Conservation (phyloP, 2,888 invertebrate genomes). For the Monochamus alternatus region DNA sequence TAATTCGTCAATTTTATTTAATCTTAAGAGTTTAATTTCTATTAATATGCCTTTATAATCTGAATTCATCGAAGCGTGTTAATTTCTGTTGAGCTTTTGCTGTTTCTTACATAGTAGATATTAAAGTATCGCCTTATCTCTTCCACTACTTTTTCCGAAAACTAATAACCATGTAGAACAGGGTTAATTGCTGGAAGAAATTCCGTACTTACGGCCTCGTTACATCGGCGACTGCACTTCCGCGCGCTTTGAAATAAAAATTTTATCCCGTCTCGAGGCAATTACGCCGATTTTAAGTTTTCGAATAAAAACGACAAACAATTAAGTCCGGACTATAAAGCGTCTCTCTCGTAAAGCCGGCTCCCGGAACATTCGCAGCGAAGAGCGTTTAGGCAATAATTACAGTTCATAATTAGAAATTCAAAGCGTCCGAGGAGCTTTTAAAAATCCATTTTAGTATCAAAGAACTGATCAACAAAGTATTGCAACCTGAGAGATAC, state of each 20-base stretch:
- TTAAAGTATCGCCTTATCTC: no score
- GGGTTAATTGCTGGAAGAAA: not conserved
- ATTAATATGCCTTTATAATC: no score
- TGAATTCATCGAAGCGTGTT: no score
- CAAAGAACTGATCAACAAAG: not conserved
- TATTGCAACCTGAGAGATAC: no score
- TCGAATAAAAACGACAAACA: slow-evolving; percentile 26
- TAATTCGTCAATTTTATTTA: no score
- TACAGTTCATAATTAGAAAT: slow-evolving; percentile 7
- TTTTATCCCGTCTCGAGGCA: slow-evolving; percentile 7
- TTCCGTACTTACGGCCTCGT: not conserved
- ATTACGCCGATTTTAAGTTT: slow-evolving; percentile 28
- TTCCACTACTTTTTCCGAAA: no score
- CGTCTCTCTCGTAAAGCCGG: slow-evolving; percentile 11
- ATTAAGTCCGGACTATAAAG: slow-evolving; percentile 24
- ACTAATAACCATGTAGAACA: not conserved
- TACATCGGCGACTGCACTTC: not conserved
- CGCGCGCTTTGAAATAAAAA: not conserved
- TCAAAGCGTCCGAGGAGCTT: not conserved
- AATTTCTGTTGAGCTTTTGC: no score
- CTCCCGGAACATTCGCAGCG: slow-evolving; percentile 6
- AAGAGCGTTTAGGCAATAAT: slow-evolving; percentile 4
- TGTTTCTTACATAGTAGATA: no score
- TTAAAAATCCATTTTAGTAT: slow-evolving; percentile 7
- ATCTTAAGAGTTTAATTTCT: no score